These are phyloP conservation scores for Palythoa grandis DNA, from an alignment of 92 coral and sea anemone genomes.

Conservation along the genomic window DNA sequence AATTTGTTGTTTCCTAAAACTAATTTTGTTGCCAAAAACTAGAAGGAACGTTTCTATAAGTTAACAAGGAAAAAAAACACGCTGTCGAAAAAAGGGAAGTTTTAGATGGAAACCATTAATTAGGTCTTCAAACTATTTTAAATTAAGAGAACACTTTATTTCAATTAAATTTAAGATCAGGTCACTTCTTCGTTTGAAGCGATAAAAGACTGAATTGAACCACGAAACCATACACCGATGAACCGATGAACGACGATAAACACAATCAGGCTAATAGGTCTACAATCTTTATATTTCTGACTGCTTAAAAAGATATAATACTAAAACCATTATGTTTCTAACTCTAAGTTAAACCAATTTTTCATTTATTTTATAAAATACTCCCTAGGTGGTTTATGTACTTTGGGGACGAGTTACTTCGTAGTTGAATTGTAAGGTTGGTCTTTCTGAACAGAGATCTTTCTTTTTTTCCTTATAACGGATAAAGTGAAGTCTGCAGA, in stretches of 20 bases:
- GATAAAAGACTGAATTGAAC: conserved; percentile 25
- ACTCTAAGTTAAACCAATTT: no score
- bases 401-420: neutral
- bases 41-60: conserved; percentile 8
- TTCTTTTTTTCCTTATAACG: neutral
- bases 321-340: no score
- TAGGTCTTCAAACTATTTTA: conserved; percentile 4
- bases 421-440: neutral
- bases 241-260: conserved; percentile 3
- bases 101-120: conserved; percentile 34
- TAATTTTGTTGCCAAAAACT: neutral
- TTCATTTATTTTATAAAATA: no score
- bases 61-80: conserved; percentile 18
- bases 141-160: conserved; percentile 16
- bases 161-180: conserved; percentile 42
- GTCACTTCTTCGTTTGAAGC: conserved; percentile 26
- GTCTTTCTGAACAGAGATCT: neutral
- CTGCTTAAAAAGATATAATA: neutral
- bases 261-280: neutral
- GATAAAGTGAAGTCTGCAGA: conserved; percentile 21
- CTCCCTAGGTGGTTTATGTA: neutral
- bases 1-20: conserved; percentile 40
- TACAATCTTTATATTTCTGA: neutral
- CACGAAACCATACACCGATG: neutral
- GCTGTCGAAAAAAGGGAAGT: conserved; percentile 28